Evolutionary conservation across 2,797 vertebrate species (phyloP), one percentile per base, ranked within the genome.

Genomic region (Yasuhikotakia modesta): DNA sequence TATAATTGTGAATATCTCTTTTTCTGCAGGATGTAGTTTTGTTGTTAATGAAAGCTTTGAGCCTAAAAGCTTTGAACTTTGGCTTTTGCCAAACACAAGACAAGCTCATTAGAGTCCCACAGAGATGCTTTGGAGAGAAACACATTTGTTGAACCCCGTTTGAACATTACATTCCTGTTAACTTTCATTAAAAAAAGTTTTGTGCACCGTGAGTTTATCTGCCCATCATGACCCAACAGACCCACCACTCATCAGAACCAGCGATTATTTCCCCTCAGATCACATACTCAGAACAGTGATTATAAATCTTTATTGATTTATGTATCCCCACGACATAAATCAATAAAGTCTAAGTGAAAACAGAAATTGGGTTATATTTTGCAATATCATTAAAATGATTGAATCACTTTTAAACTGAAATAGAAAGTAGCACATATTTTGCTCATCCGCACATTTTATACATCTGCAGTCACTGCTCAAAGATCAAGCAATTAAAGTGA

Each of bases 21-120:
- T 5, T 43, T 74, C 60, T 75, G 48, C 3, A 7, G 17, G 32
- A 21, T 67, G 43, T 63, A 27, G 43, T 70, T 19, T 50, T 32
- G n/a, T 22, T 50, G 48, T 48, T 61, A 6, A 35, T 61, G 30
- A 61, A 32, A 61, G 58, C 58, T 55, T n/a, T 63, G 39, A 46
- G 27, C 45, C 46, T 32, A 45, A 0, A 63, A 73, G 45, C 58
- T 22, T 74, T 65, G 30, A 39, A 53, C 48, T 73, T 60, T 39
- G 61, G 35, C 72, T 65, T 65, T 53, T 68, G 17, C 39, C 52
- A 57, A 68, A 68, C n/a, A 58, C 22, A 53, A 74, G 46, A 50
- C 45, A 57, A 21, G 39, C 73, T 76, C 53, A 76, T 68, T 68
- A 76, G 7, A 32, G 8, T 30, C 39, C 30, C n/a, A 35, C 60